phyloP scores from a whole-genome alignment of 2,113 vertebrate genomes.

The Anhinga rufa region DNA sequence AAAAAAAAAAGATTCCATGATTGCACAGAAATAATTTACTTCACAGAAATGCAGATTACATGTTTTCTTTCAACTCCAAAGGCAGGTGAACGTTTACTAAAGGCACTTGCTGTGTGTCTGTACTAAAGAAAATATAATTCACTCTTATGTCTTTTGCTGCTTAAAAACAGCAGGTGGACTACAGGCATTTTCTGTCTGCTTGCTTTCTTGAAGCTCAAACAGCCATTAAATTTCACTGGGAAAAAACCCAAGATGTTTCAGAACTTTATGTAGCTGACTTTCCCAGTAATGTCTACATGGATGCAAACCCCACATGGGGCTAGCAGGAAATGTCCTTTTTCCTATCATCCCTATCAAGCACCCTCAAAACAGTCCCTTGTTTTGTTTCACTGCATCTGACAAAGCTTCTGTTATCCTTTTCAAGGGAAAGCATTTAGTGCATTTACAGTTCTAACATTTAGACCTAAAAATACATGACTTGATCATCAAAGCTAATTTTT shows the following conservation, averaged over 20 bases:
- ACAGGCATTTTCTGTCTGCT: background rate
- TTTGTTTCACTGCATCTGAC: background rate
- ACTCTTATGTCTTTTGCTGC: background rate
- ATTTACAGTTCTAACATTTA: background rate
- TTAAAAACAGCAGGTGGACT: background rate
- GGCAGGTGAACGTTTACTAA: background rate
- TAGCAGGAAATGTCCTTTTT: background rate
- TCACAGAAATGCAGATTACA: background rate
- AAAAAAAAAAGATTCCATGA: background rate
- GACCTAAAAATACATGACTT: background rate
- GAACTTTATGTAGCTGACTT: background rate
- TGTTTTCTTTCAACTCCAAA: background rate
- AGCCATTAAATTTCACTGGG: background rate
- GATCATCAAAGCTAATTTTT: background rate
- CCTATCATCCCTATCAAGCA: background rate
- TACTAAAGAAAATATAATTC: background rate
- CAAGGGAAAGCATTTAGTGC: background rate
- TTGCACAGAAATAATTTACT: background rate
- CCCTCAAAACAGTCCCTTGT: background rate
- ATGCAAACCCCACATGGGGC: background rate
- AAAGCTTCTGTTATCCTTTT: background rate
- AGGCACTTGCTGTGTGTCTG: background rate
- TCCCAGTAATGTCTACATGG: background rate
- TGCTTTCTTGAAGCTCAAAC: background rate
- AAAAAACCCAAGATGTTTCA: background rate